Percentiles rank a stretch among this genome's conserved stretches.
Evolutionary conservation across 2,113 vertebrate genomes (phyloP).

Genomic region (Ondatra zibethicus): DNA sequence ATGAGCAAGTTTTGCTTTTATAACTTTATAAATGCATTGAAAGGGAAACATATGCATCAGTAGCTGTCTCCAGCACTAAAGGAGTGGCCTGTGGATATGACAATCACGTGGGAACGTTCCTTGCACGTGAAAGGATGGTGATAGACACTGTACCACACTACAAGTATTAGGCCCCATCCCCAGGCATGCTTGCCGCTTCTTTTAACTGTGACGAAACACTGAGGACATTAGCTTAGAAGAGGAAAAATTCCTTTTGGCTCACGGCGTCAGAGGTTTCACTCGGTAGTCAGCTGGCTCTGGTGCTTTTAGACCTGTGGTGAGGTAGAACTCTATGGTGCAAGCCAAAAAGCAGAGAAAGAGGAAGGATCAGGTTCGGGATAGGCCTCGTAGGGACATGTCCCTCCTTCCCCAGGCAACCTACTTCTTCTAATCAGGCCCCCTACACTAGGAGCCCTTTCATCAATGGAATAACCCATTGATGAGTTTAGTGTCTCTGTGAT

Average conservation of each 20-base stretch:
- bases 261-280: not conserved
- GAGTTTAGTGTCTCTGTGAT: not conserved
- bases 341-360: not conserved
- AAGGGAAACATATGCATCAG: too few relatives aligned
- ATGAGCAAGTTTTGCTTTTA: not conserved
- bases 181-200: not conserved
- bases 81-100: not conserved
- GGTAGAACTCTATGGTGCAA: not conserved
- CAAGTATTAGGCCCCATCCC: not conserved
- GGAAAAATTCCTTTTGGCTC: not conserved
- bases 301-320: not conserved
- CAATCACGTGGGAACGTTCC: too few relatives aligned
- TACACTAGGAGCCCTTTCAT: not conserved
- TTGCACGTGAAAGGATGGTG: not conserved
- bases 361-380: not conserved
- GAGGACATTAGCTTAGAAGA: not conserved
- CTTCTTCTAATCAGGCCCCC: not conserved
- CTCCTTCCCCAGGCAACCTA: not conserved
- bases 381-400: too few relatives aligned
- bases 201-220: not conserved
- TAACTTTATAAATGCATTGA: not conserved
- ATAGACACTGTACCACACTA: accelerated
- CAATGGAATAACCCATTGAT: not conserved
- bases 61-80: not conserved
- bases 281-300: not conserved